A percentile compares a stretch with the other conserved stretches of the same genome.
Evolutionary conservation across 2,888 invertebrate genomes (phyloP).

Genomic region (Dryomyza anilis): DNA sequence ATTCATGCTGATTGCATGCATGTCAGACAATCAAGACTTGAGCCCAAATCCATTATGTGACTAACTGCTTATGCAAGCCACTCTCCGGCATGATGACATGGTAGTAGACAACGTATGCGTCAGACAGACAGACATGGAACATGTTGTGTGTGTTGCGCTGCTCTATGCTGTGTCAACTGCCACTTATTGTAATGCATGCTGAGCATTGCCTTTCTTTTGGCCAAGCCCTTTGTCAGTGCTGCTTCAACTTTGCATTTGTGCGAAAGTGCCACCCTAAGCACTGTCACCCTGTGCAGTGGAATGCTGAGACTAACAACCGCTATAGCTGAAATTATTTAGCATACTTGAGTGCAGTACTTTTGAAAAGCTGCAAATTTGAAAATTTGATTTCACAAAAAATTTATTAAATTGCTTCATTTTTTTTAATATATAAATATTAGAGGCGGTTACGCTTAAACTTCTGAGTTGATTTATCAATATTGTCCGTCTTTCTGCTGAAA

Average conservation of each 20-base stretch:
- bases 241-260: too few species aligned
- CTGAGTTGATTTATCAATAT: too few species aligned
- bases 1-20: neutral
- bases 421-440: too few species aligned
- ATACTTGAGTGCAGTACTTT: neutral
- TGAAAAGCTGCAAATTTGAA: neutral
- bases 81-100: neutral
- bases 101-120: too few species aligned
- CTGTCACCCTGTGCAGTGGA: neutral
- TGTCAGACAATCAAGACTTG: slow-evolving; percentile 22
- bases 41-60: slow-evolving; percentile 22
- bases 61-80: slow-evolving; percentile 15
- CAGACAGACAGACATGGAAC: too few species aligned
- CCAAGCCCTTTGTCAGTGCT: too few species aligned
- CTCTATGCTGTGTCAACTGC: neutral
- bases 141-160: neutral
- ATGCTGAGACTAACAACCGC: neutral
- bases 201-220: slow-evolving; percentile 1
- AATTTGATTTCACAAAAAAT: too few species aligned
- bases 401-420: too few species aligned
- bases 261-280: neutral
- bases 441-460: too few species aligned
- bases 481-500: too few species aligned
- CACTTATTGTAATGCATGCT: slow-evolving; percentile 13
- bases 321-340: neutral